Evolutionary conservation across 2,888 invertebrate species (phyloP).

Genomic region (Clivina fossor): DNA sequence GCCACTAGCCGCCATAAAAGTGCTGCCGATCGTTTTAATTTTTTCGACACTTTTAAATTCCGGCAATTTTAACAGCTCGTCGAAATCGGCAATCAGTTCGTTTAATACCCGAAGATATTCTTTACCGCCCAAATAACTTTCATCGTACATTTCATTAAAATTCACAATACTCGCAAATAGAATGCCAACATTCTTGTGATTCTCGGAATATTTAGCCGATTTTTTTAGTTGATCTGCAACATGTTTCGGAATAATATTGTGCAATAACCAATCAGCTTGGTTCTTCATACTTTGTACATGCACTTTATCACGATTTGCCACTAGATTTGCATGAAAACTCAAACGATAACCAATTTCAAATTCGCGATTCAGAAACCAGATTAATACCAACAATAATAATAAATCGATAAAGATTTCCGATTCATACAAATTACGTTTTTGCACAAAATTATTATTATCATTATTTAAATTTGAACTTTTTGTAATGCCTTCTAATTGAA

Average conservation of each 20-base stretch:
- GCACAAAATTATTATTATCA: not conserved
- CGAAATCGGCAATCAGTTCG: constrained; percentile 94
- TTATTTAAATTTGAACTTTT: constrained; percentile 22
- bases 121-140: constrained; percentile 91
- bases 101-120: constrained; percentile 94
- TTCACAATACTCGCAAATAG: constrained; percentile 96
- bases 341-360: constrained; percentile 93
- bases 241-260: constrained; percentile 95
- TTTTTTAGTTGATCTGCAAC: constrained; percentile 92
- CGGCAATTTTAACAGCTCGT: constrained; percentile 81
- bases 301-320: constrained; percentile 85
- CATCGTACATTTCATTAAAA: constrained; percentile 97
- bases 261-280: constrained; percentile 94
- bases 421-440: constrained; percentile 49
- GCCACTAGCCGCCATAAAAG: constrained; percentile 97
- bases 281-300: constrained; percentile 90
- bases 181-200: constrained; percentile 88
- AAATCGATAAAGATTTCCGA: constrained; percentile 83
- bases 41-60: constrained; percentile 90
- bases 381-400: constrained; percentile 77
- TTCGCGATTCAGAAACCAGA: constrained; percentile 92
- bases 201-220: constrained; percentile 91
- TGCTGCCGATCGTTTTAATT: constrained; percentile 96
- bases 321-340: constrained; percentile 90
- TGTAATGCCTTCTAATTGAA: constrained; percentile 33